Evolutionary conservation across 2,888 invertebrate species (phyloP).

Genomic region (Stenurella melanura): DNA sequence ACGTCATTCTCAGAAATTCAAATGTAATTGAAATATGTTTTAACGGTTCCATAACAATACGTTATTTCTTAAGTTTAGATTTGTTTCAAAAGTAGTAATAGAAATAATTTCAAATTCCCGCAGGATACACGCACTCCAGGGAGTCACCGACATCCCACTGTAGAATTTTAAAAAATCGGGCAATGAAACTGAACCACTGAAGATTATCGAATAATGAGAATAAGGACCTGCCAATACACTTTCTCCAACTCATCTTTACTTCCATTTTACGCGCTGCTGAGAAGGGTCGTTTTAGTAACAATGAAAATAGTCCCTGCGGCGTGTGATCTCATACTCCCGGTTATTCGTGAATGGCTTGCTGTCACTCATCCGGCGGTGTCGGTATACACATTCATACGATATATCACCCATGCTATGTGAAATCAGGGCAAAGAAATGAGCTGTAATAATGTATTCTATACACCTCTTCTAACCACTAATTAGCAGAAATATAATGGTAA

Average conservation of each 20-base stretch:
- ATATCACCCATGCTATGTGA: not conserved
- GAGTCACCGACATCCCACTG: no score
- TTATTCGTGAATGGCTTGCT: not conserved
- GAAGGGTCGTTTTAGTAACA: not conserved
- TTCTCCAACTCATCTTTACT: not conserved
- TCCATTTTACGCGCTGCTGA: not conserved
- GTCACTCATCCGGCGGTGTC: not conserved
- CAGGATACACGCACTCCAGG: no score
- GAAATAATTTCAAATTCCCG: no score
- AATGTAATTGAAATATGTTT: no score
- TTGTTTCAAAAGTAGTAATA: no score
- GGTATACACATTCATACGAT: not conserved
- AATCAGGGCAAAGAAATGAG: not conserved
- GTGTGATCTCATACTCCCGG: not conserved
- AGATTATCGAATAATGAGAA: not conserved
- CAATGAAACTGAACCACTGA: no score
- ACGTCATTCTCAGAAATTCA: no score
- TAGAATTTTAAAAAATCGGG: no score
- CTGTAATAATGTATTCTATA: not conserved
- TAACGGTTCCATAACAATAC: no score
- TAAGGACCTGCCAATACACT: not conserved
- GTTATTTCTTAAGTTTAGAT: no score
- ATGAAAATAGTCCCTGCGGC: not conserved
- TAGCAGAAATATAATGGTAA: not conserved
- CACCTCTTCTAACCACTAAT: not conserved